Evolutionary conservation across 1,140 invertebrate genomes (phyloP), one percentile per base, ranked within the genome.

Genomic region (Hycleus cichorii): DNA sequence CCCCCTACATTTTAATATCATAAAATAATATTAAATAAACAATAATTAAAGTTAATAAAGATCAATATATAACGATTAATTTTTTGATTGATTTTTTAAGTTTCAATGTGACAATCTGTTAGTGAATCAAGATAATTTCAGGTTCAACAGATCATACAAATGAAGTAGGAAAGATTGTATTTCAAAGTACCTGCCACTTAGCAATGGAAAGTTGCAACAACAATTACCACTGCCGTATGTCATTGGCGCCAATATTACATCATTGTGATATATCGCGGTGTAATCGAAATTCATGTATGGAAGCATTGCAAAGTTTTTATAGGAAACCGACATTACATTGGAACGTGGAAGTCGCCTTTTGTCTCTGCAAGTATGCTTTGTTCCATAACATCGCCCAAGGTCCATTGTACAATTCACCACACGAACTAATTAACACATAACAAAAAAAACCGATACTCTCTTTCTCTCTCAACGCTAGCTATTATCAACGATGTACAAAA

Each of bases 321-420:
- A 81, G 88, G 66, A 85, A 84, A 59, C 84, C 86, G 4, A 83
- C 84, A 48, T 83, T 88, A 53, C 83, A 84, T 59, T 87, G 89
- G 80, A 90, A 87, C 64, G 81, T 91, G 54, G 90, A 93, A 71
- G 89, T 93, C 63, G 91, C 90, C 58, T 93, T 93, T 77, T 94
- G 91, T 74, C 79, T 93, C 45, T 94, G 91, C 90, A 93, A 87
- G 91, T 94, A 77, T 42, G 69, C 24, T 49, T 44, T 58, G 49
- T 51, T 52, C 45, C 49, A 45, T 52, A 47, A 47, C 45, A 38
- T 53, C 18, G 45, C 44, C 43, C 52, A 47, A 55, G 45, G 44
- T 46, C 52, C 45, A 47, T 38, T 45, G 46, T 47, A 55, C 52
- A 47, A 39, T 55, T 47, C 44, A 53, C 32, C 42, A 52, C 50